Conservation (phyloP, 2,113 vertebrate genomes). For the Zosterops pallidus region DNA sequence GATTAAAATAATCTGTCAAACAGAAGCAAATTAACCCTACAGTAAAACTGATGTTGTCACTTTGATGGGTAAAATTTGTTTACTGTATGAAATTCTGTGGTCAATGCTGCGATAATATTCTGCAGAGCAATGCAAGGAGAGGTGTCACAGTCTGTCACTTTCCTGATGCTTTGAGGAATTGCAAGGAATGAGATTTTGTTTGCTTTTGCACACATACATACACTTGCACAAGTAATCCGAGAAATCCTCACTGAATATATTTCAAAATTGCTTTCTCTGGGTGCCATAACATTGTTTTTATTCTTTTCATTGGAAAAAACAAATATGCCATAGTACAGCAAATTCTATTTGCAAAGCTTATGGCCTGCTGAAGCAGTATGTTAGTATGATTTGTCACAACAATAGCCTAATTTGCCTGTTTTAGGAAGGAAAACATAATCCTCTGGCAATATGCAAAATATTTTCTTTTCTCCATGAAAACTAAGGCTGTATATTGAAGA, state of each 20-base stretch:
- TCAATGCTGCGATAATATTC: background rate
- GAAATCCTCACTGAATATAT: background rate
- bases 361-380: background rate
- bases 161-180: background rate
- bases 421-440: slow-evolving; percentile 8
- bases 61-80: background rate
- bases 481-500: background rate
- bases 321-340: background rate
- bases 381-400: background rate
- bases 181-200: background rate
- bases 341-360: slow-evolving; percentile 17
- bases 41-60: background rate
- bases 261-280: background rate
- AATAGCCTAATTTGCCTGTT: slow-evolving; percentile 20
- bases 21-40: slow-evolving; percentile 14
- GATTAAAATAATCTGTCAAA: slow-evolving; percentile 30
- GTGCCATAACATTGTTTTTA: background rate
- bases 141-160: background rate
- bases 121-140: background rate
- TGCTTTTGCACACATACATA: background rate
- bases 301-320: background rate
- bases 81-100: background rate
- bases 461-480: background rate
- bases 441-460: background rate
- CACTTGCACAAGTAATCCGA: background rate